Base-by-base conservation (phyloP, 2,113 vertebrate genomes). In the Clarias batrachus region DNA sequence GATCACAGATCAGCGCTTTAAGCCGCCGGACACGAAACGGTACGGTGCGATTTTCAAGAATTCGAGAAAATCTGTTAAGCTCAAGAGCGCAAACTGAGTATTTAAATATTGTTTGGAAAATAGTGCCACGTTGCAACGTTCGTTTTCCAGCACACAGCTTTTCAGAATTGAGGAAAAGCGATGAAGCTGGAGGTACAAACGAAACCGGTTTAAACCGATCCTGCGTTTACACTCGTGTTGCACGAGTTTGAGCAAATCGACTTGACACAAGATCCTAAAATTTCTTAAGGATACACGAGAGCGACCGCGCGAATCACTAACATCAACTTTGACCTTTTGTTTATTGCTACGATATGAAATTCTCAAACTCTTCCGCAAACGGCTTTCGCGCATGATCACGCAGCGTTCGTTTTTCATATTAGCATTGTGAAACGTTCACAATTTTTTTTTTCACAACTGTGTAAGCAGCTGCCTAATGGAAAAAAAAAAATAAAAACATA, bases 391-490 rank as follows among this genome's bases (percentile, higher is more conserved):
- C 8, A 41, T 3, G 30, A 60, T 37, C 30, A 17, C 4, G 37
- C 27, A 7, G 27, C 16, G n/a, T 11, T 56, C 57, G 19, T 59
- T 30, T 30, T 33, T 33, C 56, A 33, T 30, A 59, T 59, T 17
- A 30, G 27, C n/a, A 13, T 10, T n/a, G 21, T 33, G 11, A 21
- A 21, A 79, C 19, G 21, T 57, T 17, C 54, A 56, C 77, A 11
- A 23, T 37, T 13, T 8, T 8, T 57, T 33, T 30, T 54, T 88
- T 81, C 73, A 89, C 87, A 80, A 84, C 3, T 27, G 27, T 81
- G 82, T 82, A 86, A 70, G 86, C 89, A 90, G 89, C 88, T 90
- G 89, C 88, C 88, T 48, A 84, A 84, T 57, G 66, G 80, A 82
- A 68, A 81, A 21, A 16, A 76, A 41, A 63, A 52, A 74, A n/a